Evolutionary conservation across 2,888 invertebrate species (phyloP).

Genomic region (Pristionchus japonicus): DNA sequence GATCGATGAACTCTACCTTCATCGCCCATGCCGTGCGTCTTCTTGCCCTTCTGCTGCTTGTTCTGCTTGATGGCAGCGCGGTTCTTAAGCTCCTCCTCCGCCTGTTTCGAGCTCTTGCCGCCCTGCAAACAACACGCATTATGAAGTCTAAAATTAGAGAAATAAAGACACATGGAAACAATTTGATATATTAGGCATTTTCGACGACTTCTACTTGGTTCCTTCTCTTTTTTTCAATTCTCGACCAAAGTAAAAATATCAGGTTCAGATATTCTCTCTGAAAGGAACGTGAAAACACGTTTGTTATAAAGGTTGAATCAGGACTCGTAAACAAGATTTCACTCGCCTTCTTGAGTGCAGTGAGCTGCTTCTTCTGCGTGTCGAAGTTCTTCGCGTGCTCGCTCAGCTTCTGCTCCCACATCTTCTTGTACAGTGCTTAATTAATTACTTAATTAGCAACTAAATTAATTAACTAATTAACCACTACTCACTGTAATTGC

Average conservation of each 20-base stretch:
- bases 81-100: slow-evolving; percentile 77
- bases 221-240: no score
- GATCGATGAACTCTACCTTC: slow-evolving; percentile 54
- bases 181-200: no score
- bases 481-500: slow-evolving; percentile 84
- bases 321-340: no score
- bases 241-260: no score
- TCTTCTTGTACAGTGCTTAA: slow-evolving; percentile 88
- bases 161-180: no score
- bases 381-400: slow-evolving; percentile 97
- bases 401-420: slow-evolving; percentile 94
- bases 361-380: slow-evolving; percentile 95
- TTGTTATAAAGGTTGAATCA: no score
- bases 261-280: no score
- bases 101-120: slow-evolving; percentile 93
- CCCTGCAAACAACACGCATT: slow-evolving; percentile 79
- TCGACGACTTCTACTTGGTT: no score
- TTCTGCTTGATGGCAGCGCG: slow-evolving; percentile 55
- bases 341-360: slow-evolving; percentile 91
- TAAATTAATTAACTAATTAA: neutral
- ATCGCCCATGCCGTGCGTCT: slow-evolving; percentile 59
- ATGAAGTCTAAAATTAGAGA: no score
- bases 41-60: slow-evolving; percentile 60
- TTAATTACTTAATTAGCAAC: neutral
- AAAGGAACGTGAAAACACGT: no score